phyloP scores from a whole-genome alignment of 2,113 vertebrate species.

The Antechinus flavipes region DNA sequence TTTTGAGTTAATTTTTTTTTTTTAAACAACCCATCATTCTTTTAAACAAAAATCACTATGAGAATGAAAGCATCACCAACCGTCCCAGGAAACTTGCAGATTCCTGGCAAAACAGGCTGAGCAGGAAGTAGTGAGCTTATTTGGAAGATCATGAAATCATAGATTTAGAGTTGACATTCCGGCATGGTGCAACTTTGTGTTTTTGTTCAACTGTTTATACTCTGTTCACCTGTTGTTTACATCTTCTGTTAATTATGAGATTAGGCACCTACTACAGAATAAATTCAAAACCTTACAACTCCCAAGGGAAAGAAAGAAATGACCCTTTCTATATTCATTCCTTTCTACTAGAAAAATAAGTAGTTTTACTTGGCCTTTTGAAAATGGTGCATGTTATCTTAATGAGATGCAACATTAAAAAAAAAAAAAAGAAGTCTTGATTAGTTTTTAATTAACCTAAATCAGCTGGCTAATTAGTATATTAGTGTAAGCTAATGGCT shows the following conservation, averaged over 20 bases:
- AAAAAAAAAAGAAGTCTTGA: conserved; percentile 17
- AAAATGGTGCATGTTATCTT: conserved; percentile 1
- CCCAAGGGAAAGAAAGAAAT: conserved; percentile 27
- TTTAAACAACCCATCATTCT: neutral
- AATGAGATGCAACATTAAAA: conserved; percentile 39
- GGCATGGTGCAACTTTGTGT: neutral
- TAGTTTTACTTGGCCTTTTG: conserved; percentile 5
- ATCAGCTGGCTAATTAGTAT: conserved; percentile 60
- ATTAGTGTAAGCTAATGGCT: conserved; percentile 25
- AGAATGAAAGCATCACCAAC: neutral
- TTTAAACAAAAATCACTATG: neutral
- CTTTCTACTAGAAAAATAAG: conserved; percentile 21
- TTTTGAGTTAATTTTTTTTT: conserved; percentile 12
- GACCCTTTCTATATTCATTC: conserved; percentile 17
- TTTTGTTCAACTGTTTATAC: neutral
- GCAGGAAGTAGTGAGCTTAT: neutral
- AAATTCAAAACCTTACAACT: conserved; percentile 27
- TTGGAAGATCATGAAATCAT: neutral
- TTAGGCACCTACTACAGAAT: conserved; percentile 11
- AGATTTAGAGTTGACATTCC: neutral
- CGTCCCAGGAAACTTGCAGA: neutral
- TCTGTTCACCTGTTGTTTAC: conserved; percentile 6
- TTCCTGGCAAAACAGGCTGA: neutral
- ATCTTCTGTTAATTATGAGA: conserved; percentile 39
- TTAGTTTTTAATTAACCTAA: conserved; percentile 71